Base-by-base conservation (phyloP, 2,113 vertebrate species). In the Noctilio leporinus region DNA sequence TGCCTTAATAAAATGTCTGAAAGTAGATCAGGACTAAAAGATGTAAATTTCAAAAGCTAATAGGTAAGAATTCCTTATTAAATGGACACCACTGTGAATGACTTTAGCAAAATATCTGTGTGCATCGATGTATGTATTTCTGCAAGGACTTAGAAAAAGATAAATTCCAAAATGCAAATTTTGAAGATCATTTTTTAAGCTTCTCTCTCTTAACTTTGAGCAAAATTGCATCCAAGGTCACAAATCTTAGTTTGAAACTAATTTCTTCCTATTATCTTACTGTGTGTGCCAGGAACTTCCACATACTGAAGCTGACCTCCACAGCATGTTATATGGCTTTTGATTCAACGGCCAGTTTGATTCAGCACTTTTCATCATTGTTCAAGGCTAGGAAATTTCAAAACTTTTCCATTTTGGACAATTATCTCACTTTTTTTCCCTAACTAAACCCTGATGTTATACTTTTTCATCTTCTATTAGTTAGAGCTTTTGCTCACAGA, bases 11-110 rank as follows among this genome's bases (percentile, higher is more conserved):
- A 82, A 81, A 92, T 55, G 51, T 85, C 11, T 78, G 5, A 12
- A 93, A 92, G 70, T 5, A 69, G 0, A 83, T 9, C 28, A 78
- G 64, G 12, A 70, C 19, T 76, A 91, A 89, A 73, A 69, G 10
- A 86, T 59, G 4, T n/a, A 80, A 95, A 87, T 73, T 57, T 86
- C 0, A 49, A 82, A 92, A 90, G 28, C 47, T 55, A 86, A 88
- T 89, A 95, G 84, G 53, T 78, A 89, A 98, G 20, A 89, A 95
- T 89, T 97, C 81, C 82, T 96, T 88, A 92, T 62, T 84, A 96
- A 96, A 84, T 82, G 82, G 84, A 83, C 17, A 86, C 38, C 67
- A 89, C 24, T 4, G 0, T 0, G 7, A 49, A 90, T 83, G n/a
- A 77, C 76, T 86, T 91, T 70, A 51, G 82, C n/a, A 90, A 96